These are phyloP conservation scores for Torymus texanus DNA, from an alignment of 2,888 invertebrate species.

Conservation along the genomic window DNA sequence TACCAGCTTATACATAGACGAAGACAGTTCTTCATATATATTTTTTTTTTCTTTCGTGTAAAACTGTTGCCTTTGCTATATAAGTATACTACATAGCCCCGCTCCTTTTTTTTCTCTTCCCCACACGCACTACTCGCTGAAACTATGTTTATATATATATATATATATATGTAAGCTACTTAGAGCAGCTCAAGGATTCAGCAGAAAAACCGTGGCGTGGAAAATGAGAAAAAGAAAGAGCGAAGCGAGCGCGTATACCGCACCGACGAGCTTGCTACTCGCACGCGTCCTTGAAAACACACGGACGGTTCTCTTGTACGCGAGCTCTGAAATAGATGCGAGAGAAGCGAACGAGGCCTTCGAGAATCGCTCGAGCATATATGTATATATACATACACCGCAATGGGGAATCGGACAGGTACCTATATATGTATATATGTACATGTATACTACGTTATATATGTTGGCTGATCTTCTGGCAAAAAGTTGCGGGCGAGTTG, in stretches of 20 bases:
- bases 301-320: background rate
- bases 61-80: too few relatives aligned
- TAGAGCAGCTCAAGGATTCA: constrained; percentile 28
- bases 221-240: constrained; percentile 29
- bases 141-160: too few relatives aligned
- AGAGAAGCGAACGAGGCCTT: constrained; percentile 31
- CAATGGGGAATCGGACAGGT: constrained; percentile 3
- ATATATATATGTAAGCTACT: too few relatives aligned
- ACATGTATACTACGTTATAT: too few relatives aligned
- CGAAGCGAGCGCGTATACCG: background rate
- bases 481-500: constrained; percentile 46
- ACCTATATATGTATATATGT: background rate
- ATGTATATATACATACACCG: background rate
- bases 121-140: background rate
- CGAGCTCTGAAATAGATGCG: constrained; percentile 44
- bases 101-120: background rate
- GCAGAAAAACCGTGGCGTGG: constrained; percentile 40
- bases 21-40: constrained; percentile 20
- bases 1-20: background rate
- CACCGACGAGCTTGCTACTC: background rate
- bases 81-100: background rate
- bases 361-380: background rate
- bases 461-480: too few relatives aligned
- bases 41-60: background rate
- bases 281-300: constrained; percentile 41